Conservation (phyloP, 2,113 vertebrate species). For the Promerops cafer region DNA sequence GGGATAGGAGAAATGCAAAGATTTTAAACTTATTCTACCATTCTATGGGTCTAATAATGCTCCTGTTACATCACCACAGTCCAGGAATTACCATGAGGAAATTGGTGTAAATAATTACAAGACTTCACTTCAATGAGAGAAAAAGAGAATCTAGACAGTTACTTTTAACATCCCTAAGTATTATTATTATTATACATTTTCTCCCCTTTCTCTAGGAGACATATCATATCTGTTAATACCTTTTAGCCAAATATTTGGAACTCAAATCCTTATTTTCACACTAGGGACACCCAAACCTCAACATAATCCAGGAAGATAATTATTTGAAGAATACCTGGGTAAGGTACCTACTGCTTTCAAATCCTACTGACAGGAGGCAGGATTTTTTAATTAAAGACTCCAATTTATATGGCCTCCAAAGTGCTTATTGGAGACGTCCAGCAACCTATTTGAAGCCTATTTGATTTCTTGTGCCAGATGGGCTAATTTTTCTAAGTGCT, state of each 20-base stretch:
- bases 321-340: not conserved
- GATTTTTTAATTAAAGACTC: not conserved
- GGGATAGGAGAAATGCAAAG: not conserved
- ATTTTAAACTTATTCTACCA: not conserved
- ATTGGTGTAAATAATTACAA: not conserved
- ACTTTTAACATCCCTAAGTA: not conserved
- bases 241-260: not conserved
- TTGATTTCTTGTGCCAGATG: not conserved
- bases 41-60: not conserved
- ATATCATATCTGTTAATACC: not conserved
- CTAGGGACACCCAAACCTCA: not conserved
- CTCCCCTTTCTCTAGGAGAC: not conserved
- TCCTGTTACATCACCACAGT: not conserved
- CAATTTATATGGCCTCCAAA: not conserved
- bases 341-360: not conserved
- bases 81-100: not conserved
- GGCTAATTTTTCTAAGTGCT: not conserved
- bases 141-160: not conserved
- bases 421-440: not conserved
- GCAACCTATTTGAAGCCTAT: not conserved
- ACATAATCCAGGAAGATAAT: not conserved
- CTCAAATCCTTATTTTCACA: not conserved
- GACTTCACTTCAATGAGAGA: not conserved
- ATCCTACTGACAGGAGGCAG: not conserved
- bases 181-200: not conserved